phyloP scores from a whole-genome alignment of 1,140 invertebrate genomes.

The Stegodyphus dumicola region DNA sequence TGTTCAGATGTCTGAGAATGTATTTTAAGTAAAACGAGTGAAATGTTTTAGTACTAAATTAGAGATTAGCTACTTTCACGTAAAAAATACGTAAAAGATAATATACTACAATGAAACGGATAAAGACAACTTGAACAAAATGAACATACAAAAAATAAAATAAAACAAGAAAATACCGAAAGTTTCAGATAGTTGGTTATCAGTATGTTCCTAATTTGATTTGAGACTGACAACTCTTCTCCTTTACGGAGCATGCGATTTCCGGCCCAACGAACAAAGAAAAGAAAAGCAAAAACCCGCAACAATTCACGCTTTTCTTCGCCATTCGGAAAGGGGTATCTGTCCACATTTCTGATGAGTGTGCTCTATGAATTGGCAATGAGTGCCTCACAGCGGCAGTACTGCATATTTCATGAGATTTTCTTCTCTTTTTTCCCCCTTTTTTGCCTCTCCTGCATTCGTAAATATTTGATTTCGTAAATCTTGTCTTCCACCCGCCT shows the following conservation, averaged over 20 bases:
- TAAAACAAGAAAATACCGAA: neutral
- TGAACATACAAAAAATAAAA: neutral
- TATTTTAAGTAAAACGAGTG: no score
- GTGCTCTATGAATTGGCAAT: neutral
- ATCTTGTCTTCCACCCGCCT: neutral
- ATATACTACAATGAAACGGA: no score
- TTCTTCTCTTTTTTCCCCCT: neutral
- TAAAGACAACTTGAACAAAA: no score
- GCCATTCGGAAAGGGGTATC: neutral
- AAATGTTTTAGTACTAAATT: no score
- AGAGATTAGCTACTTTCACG: no score
- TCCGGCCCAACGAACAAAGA: neutral
- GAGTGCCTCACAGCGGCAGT: neutral
- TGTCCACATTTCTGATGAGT: neutral
- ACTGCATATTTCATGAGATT: conserved; percentile 11
- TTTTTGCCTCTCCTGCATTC: neutral
- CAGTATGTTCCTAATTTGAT: neutral
- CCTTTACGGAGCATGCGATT: neutral
- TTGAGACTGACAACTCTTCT: neutral
- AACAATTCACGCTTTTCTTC: neutral
- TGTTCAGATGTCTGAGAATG: no score
- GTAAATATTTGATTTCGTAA: conserved; percentile 14
- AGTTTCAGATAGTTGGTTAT: neutral
- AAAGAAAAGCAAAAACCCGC: neutral
- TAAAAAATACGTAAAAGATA: no score